phyloP scores from a whole-genome alignment of 2,888 invertebrate species.

The Agelastica alni region DNA sequence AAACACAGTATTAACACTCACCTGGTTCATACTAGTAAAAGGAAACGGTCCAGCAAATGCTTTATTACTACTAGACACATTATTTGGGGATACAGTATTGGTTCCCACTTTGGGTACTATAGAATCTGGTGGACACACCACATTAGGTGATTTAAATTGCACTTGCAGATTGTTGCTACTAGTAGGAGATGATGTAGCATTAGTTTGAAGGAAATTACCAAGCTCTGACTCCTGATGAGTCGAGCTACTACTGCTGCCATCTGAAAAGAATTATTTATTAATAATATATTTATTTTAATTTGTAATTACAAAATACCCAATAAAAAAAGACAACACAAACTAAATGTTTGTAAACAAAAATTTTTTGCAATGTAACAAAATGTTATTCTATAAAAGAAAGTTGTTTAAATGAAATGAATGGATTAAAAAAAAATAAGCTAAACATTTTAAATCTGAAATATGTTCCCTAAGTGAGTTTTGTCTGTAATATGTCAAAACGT shows the following conservation, averaged over 20 bases:
- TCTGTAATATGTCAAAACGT: no score
- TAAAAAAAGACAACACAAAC: no score
- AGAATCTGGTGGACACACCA: conserved; percentile 80
- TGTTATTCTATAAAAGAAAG: no score
- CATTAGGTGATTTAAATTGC: conserved; percentile 75
- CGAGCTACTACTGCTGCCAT: conserved; percentile 26
- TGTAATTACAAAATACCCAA: no score
- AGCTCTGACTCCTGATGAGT: conserved; percentile 33
- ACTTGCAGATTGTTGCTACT: conserved; percentile 49
- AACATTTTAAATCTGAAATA: no score
- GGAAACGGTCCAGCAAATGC: conserved; percentile 72
- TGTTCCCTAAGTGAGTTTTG: no score
- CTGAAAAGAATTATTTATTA: conserved; percentile 20
- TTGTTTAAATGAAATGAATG: no score
- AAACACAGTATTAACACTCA: no score
- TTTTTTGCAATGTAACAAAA: no score
- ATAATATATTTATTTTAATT: no score
- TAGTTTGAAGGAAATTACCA: conserved; percentile 35
- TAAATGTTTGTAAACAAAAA: no score
- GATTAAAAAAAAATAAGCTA: no score
- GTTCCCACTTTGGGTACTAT: conserved; percentile 53
- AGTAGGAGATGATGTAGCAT: conserved; percentile 32
- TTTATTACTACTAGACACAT: conserved; percentile 55
- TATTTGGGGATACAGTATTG: conserved; percentile 38
- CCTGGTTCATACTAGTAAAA: conserved; percentile 88